Conservation (phyloP, 2,797 vertebrate genomes). For the Cyprinodon diabolis region DNA sequence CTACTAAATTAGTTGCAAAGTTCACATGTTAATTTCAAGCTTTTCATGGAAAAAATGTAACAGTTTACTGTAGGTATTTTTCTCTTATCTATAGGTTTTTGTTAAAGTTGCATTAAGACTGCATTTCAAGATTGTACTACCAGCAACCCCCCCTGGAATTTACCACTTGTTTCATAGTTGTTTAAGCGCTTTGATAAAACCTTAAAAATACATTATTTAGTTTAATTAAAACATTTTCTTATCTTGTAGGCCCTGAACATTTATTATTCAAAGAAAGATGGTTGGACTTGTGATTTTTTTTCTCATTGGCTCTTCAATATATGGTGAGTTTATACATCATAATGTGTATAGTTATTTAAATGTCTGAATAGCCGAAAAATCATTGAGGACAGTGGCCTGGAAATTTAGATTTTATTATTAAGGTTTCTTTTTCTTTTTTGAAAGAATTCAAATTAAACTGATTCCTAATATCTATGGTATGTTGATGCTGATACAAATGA, state of each 20-base stretch:
- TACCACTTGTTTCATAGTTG: background rate
- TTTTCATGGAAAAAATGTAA: no score
- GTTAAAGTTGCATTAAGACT: background rate
- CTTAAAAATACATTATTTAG: no score
- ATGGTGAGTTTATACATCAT: conserved; percentile 10
- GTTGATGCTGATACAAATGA: background rate
- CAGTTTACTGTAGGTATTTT: no score
- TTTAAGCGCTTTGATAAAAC: background rate
- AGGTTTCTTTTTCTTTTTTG: background rate
- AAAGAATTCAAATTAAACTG: background rate
- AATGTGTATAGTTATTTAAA: background rate
- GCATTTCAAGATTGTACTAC: background rate
- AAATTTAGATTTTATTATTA: background rate
- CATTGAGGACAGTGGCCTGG: no score
- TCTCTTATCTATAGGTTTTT: no score
- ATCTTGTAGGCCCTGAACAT: background rate
- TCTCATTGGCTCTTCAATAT: conserved; percentile 6
- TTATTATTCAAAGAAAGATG: conserved; percentile 11
- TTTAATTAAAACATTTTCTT: no score
- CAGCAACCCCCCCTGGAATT: background rate
- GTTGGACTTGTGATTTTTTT: conserved; percentile 4
- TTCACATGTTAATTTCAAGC: background rate
- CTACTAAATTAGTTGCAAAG: background rate
- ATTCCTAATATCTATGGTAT: background rate
- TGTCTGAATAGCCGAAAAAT: no score